Percentiles rank a stretch among this genome's conserved stretches.
Conservation (phyloP, 2,888 invertebrate genomes). For the Nomada ferruginata region DNA sequence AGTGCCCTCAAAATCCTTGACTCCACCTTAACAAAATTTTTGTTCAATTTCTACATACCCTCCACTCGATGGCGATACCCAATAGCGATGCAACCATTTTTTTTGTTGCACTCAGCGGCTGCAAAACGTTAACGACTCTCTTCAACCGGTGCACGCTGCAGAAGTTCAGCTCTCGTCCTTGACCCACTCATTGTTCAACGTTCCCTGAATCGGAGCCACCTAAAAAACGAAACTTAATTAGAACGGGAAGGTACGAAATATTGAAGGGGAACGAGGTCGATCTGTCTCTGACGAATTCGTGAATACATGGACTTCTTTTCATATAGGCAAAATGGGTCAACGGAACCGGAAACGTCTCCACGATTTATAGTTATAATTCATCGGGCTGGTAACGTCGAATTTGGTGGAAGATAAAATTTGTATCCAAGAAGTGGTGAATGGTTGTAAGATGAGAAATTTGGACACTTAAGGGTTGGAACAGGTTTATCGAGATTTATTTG, state of each 20-base stretch:
- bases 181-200: conserved; percentile 32
- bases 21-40: too few relatives aligned
- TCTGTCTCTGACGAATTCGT: neutral
- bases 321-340: neutral
- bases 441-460: conserved; percentile 5
- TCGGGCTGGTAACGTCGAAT: neutral
- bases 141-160: neutral
- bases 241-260: neutral
- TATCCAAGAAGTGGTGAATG: neutral
- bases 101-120: neutral
- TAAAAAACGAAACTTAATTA: conserved; percentile 22
- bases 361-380: neutral
- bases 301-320: neutral
- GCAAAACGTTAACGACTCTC: conserved; percentile 14
- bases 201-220: conserved; percentile 14
- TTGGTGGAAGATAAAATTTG: neutral
- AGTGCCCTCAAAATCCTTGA: too few relatives aligned
- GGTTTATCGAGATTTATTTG: neutral
- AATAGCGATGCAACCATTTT: too few relatives aligned
- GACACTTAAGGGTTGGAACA: neutral
- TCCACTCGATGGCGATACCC: too few relatives aligned
- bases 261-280: neutral
- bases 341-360: neutral
- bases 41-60: too few relatives aligned
- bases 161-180: conserved; percentile 40